Percentiles rank a stretch among this genome's conserved stretches.
Conservation (phyloP, 1,140 invertebrate species). For the Drosophila miranda region DNA sequence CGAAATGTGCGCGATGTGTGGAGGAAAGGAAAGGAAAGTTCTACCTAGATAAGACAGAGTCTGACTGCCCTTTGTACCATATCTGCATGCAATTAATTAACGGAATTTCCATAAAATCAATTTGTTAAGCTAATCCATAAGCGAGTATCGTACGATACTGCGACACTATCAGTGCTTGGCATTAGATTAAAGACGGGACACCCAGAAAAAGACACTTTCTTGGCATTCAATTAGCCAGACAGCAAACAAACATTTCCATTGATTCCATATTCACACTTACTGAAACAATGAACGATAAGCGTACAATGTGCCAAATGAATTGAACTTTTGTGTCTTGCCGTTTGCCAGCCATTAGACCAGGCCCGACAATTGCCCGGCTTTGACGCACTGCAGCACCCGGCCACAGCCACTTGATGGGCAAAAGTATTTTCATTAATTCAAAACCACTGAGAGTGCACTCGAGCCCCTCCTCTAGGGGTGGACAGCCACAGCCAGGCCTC, state of each 20-base stretch:
- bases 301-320: constrained; percentile 33
- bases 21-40: neutral
- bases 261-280: constrained; percentile 26
- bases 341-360: constrained; percentile 13
- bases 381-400: no score
- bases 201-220: constrained; percentile 8
- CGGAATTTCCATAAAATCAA: constrained; percentile 46
- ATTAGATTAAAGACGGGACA: constrained; percentile 14
- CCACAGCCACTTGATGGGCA: constrained; percentile 20
- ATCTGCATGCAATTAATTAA: constrained; percentile 28
- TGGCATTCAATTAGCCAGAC: constrained; percentile 16
- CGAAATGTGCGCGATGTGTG: neutral
- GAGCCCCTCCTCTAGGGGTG: constrained; percentile 13
- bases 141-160: no score
- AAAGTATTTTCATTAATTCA: constrained; percentile 28
- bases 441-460: constrained; percentile 18
- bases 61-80: constrained; percentile 18
- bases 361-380: constrained; percentile 29
- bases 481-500: constrained; percentile 14
- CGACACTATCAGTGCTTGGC: constrained; percentile 9
- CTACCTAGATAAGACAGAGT: neutral
- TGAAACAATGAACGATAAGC: constrained; percentile 51
- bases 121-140: constrained; percentile 34
- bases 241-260: constrained; percentile 12
- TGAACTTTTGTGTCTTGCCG: constrained; percentile 29